Evolutionary conservation across 2,113 vertebrate species (phyloP).

Genomic region (Lepus europaeus): DNA sequence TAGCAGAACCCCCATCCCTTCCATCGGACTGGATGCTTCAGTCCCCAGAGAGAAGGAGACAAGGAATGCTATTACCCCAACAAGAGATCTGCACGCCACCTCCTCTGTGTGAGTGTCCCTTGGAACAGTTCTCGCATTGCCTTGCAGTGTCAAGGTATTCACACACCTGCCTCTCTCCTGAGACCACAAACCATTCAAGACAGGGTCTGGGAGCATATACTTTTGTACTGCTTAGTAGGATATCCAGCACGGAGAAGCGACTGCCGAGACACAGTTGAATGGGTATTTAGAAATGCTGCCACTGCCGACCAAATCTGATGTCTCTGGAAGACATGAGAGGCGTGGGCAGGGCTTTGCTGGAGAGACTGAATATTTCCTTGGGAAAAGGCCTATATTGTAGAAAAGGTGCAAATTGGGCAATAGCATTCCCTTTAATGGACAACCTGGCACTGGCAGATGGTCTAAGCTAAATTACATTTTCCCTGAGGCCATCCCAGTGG

Average conservation of each 20-base stretch:
- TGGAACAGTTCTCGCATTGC: background rate
- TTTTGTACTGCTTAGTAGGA: background rate
- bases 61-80: background rate
- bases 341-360: background rate
- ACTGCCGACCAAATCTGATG: background rate
- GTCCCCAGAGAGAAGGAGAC: background rate
- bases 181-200: background rate
- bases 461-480: background rate
- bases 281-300: background rate
- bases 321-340: background rate
- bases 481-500: background rate
- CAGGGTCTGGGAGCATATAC: background rate
- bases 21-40: background rate
- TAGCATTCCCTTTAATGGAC: background rate
- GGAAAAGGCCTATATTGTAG: background rate
- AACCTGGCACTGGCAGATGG: background rate
- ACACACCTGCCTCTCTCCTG: background rate
- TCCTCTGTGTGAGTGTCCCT: background rate
- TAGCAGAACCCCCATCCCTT: background rate
- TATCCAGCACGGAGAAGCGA: background rate
- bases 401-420: background rate
- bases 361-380: background rate
- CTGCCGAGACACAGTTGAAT: background rate
- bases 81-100: background rate
- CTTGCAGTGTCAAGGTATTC: background rate